phyloP scores from a whole-genome alignment of 1,140 invertebrate species.

The Bombus cullumanus region DNA sequence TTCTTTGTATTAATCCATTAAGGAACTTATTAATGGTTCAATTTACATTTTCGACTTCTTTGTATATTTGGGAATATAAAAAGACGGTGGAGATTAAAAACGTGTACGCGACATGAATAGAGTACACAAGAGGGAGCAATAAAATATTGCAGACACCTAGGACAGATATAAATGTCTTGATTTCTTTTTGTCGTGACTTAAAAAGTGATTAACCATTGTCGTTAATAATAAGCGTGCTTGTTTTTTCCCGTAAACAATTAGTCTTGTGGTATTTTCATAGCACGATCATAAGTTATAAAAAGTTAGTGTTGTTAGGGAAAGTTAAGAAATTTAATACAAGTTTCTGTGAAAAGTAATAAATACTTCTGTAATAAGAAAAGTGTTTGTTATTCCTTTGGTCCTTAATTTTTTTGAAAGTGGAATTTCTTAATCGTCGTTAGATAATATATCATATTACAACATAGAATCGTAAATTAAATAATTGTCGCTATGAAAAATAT shows the following conservation, averaged over 20 bases:
- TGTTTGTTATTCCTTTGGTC: too few relatives aligned
- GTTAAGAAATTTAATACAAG: neutral
- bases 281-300: neutral
- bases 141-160: neutral
- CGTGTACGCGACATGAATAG: neutral
- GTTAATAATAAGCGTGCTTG: neutral
- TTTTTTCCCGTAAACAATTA: neutral
- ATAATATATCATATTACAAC: too few relatives aligned
- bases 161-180: neutral
- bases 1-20: too few relatives aligned
- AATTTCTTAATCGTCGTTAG: too few relatives aligned
- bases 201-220: slow-evolving; percentile 2
- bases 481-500: too few relatives aligned
- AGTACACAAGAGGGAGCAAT: slow-evolving; percentile 9
- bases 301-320: neutral
- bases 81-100: neutral
- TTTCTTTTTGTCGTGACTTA: neutral
- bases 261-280: slow-evolving; percentile 5
- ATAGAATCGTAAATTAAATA: too few relatives aligned
- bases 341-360: too few relatives aligned
- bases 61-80: neutral
- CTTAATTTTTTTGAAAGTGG: too few relatives aligned
- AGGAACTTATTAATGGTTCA: too few relatives aligned
- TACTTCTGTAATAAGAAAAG: too few relatives aligned
- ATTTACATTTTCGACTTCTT: too few relatives aligned